A percentile compares a stretch with the other conserved stretches of the same genome.
Conservation (phyloP, 2,113 vertebrate species). For the Ovis canadensis region DNA sequence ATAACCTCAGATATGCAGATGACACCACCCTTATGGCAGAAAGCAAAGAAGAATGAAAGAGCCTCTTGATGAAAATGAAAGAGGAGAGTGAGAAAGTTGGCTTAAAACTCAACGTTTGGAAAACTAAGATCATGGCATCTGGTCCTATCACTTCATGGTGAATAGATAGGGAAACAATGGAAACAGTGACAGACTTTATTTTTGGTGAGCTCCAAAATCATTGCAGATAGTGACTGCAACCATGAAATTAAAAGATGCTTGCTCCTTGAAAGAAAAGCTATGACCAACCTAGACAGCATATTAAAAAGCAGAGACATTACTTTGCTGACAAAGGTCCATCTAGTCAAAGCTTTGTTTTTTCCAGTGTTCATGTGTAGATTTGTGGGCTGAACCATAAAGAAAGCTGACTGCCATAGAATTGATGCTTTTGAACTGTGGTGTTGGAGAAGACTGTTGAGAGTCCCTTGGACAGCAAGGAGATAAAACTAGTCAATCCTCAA, state of each 20-base stretch:
- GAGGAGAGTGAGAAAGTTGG: neutral
- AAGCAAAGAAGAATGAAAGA: neutral
- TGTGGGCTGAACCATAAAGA: neutral
- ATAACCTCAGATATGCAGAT: neutral
- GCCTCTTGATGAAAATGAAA: neutral
- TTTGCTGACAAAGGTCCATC: neutral
- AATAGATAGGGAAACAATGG: neutral
- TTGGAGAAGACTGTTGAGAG: neutral
- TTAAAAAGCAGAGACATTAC: neutral
- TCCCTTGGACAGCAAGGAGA: neutral
- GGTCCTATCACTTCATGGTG: neutral
- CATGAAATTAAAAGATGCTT: neutral
- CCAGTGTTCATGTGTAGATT: neutral
- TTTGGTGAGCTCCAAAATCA: neutral
- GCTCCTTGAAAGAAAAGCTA: neutral
- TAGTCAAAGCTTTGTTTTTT: neutral
- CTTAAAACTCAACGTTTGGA: neutral
- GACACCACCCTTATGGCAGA: neutral
- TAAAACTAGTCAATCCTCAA: neutral
- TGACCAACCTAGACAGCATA: neutral
- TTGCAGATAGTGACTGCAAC: neutral
- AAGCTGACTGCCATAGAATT: neutral
- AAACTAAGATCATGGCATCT: neutral
- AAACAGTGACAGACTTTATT: neutral
- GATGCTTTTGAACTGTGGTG: neutral